phyloP scores from a whole-genome alignment of 1,140 invertebrate genomes.

The Mya arenaria region DNA sequence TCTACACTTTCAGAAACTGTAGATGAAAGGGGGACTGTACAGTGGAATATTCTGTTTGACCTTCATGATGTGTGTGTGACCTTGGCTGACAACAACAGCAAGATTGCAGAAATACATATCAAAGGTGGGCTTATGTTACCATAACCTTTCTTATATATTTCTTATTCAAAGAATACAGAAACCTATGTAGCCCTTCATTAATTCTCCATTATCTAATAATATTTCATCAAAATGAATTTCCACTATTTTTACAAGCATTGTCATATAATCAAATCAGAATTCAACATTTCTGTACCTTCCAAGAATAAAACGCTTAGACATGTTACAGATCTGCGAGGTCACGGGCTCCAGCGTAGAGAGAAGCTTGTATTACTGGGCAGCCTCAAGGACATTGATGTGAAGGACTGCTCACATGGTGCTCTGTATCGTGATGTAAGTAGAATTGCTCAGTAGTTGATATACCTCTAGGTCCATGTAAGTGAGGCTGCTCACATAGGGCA shows the following conservation, averaged over 20 bases:
- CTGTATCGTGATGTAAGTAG: constrained; percentile 89
- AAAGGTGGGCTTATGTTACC: no score
- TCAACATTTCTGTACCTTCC: no score
- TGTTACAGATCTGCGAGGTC: constrained; percentile 86
- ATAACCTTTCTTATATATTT: no score
- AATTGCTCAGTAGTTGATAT: no score
- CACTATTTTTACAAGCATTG: neutral
- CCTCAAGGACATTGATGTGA: constrained; percentile 86
- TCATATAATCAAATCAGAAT: neutral
- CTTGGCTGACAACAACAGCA: constrained; percentile 87
- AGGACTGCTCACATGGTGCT: constrained; percentile 88
- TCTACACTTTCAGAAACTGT: neutral
- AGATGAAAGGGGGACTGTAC: neutral
- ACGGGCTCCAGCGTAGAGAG: constrained; percentile 87
- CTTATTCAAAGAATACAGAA: no score
- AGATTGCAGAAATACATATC: constrained; percentile 86
- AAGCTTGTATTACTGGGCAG: constrained; percentile 88
- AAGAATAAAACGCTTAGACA: no score
- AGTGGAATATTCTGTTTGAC: constrained; percentile 86
- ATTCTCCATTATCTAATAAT: no score
- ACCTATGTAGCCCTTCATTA: no score
- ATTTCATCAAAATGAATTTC: neutral
- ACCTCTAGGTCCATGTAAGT: no score
- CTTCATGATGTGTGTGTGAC: constrained; percentile 84
- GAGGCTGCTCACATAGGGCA: no score